These are phyloP conservation scores for Machimus rusticus DNA, from an alignment of 2,888 invertebrate genomes.

Conservation along the genomic window DNA sequence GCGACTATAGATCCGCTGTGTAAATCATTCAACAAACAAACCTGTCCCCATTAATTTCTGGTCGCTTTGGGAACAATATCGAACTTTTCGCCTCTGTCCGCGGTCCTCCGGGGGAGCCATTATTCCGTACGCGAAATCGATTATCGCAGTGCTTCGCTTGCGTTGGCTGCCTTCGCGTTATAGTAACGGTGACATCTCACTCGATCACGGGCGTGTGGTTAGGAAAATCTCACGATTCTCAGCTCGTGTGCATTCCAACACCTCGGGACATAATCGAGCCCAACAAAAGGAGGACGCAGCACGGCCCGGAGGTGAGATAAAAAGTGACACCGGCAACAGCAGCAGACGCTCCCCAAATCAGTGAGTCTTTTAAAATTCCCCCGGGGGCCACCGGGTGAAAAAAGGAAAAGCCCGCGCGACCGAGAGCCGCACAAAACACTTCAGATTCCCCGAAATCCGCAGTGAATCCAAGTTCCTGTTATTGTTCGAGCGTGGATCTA, in stretches of 20 bases:
- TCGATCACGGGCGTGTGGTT: constrained; percentile 33
- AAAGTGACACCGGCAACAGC: constrained; percentile 13
- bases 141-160: not conserved
- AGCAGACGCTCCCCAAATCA: constrained; percentile 13
- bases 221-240: constrained; percentile 13
- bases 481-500: constrained; percentile 39
- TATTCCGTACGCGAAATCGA: not conserved
- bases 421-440: not conserved
- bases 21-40: not conserved
- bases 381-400: not conserved
- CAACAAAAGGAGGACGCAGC: not conserved
- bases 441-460: constrained; percentile 34
- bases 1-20: not conserved
- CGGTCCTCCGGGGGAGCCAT: not conserved
- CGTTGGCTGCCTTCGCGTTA: not conserved
- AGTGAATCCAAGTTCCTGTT: constrained; percentile 29
- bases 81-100: not conserved
- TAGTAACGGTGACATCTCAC: constrained; percentile 24
- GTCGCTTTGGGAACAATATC: not conserved
- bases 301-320: constrained; percentile 19
- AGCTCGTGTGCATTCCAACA: constrained; percentile 38
- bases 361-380: constrained; percentile 32
- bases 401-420: not conserved
- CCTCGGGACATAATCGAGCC: constrained; percentile 1
- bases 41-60: not conserved